Percentiles rank a stretch among this genome's conserved stretches.
Evolutionary conservation across 2,113 vertebrate species (phyloP).

Genomic region (Trogon melanurus): DNA sequence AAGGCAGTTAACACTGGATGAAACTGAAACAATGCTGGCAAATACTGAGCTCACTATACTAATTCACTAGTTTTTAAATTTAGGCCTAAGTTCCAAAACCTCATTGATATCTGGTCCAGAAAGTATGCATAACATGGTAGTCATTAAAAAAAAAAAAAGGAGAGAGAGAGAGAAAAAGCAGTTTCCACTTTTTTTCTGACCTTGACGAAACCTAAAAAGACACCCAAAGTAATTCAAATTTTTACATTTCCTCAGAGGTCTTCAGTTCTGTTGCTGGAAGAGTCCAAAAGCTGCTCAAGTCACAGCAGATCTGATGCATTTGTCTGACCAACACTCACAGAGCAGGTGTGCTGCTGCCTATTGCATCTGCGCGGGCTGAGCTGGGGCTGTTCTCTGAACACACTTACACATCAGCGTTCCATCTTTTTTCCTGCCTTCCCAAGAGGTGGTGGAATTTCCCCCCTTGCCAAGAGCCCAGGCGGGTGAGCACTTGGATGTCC

Average conservation of each 20-base stretch:
- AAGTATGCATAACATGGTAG: not conserved
- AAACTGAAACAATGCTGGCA: not conserved
- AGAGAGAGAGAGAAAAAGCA: not conserved
- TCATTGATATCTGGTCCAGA: not conserved
- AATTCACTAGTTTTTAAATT: not conserved
- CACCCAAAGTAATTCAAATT: not conserved
- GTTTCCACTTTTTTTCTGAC: not conserved
- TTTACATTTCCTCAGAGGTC: not conserved
- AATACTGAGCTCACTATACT: not conserved
- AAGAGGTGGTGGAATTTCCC: not conserved
- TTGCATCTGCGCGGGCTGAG: fast-evolving
- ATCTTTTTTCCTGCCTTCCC: not conserved
- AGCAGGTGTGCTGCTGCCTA: not conserved
- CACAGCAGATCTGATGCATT: not conserved
- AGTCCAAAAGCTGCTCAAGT: not conserved
- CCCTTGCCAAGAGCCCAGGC: not conserved
- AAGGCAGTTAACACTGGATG: not conserved
- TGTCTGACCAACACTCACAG: not conserved
- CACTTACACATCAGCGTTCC: not conserved
- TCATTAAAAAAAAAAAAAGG: not conserved
- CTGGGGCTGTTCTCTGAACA: not conserved
- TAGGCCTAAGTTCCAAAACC: not conserved
- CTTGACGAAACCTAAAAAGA: not conserved
- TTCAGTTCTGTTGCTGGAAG: not conserved
- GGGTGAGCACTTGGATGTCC: not conserved